Percentiles rank a stretch among this genome's conserved stretches.
These are phyloP conservation scores for Rousettus madagascariensis DNA, from an alignment of 2,797 vertebrate genomes.

Conservation along the genomic window DNA sequence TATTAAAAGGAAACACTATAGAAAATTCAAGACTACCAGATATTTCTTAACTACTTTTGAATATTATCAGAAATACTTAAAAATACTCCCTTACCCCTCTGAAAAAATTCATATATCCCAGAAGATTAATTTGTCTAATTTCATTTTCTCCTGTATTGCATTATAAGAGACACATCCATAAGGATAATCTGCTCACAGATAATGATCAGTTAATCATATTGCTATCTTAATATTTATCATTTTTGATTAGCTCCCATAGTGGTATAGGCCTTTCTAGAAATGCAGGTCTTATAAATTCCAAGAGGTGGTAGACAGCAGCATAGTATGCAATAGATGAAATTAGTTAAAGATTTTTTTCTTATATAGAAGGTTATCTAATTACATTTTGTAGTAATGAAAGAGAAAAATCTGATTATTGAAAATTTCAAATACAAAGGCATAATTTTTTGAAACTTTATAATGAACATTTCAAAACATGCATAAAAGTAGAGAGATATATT, in stretches of 20 bases:
- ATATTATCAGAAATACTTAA: not conserved
- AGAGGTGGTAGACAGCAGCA: not conserved
- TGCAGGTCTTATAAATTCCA: not conserved
- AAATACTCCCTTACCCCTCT: not conserved
- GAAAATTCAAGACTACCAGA: not conserved
- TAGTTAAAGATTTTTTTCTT: slow-evolving; percentile 27
- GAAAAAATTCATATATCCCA: not conserved
- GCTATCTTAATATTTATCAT: not conserved
- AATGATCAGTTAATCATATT: not conserved
- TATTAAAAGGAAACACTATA: not conserved
- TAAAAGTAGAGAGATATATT: not conserved
- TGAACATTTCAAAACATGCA: not conserved
- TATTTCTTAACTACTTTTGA: not conserved
- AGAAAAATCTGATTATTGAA: not conserved
- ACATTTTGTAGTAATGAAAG: not conserved
- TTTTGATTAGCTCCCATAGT: not conserved
- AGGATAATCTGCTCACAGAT: not conserved
- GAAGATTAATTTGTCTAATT: not conserved
- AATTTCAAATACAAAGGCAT: not conserved
- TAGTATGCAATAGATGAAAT: not conserved
- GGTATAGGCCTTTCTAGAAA: not conserved
- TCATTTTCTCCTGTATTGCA: not conserved
- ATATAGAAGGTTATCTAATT: not conserved
- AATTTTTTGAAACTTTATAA: not conserved
- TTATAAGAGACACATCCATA: not conserved